A percentile compares a stretch with the other conserved stretches of the same genome.
Conservation (phyloP, 1,140 invertebrate species). For the Diprion similis region DNA sequence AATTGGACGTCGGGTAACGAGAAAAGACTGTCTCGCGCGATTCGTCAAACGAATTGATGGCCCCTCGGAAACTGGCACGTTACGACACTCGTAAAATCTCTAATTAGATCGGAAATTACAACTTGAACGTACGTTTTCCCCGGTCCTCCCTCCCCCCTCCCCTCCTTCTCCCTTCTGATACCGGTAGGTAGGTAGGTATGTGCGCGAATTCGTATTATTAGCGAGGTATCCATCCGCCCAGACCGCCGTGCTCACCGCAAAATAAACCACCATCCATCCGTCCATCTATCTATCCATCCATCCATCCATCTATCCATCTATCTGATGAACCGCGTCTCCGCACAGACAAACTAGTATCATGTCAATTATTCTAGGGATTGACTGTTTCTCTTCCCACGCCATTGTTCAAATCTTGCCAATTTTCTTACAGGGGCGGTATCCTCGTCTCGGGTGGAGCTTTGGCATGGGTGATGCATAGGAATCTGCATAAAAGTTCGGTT, state of each 20-base stretch:
- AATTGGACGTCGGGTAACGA: slow-evolving; percentile 3
- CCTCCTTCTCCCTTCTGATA: too few relatives aligned
- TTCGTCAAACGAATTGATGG: background rate
- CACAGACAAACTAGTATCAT: background rate
- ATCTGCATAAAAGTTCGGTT: slow-evolving; percentile 36
- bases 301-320: too few relatives aligned
- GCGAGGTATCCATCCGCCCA: background rate
- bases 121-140: background rate
- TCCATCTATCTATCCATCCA: too few relatives aligned
- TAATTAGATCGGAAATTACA: slow-evolving; percentile 22
- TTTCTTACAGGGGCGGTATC: slow-evolving; percentile 55
- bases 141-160: background rate
- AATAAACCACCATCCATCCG: background rate
- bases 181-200: background rate
- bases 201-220: background rate
- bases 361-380: background rate
- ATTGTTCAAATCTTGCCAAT: slow-evolving; percentile 14
- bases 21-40: background rate
- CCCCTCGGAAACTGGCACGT: background rate
- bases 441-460: slow-evolving; percentile 54
- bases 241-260: background rate
- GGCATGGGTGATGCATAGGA: slow-evolving; percentile 50
- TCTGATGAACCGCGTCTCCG: background rate
- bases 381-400: background rate
- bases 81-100: background rate